Base-by-base conservation (phyloP, 2,888 invertebrate genomes). In the Agonopterix alstromeriana region DNA sequence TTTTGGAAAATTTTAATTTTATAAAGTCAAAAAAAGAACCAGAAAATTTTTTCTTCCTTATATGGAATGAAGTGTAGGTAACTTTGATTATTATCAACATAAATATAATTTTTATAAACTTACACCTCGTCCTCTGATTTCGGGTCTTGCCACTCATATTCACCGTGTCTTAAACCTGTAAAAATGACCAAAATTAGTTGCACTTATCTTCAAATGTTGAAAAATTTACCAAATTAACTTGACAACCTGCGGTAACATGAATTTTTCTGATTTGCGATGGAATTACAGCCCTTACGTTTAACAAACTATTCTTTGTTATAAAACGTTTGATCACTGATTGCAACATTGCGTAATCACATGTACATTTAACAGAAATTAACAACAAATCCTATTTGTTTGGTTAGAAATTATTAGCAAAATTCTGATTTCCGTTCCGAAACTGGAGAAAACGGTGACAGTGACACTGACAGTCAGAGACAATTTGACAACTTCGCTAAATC, bases 71-170 rank as follows among this genome's bases (percentile, higher is more conserved):
- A n/a, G n/a, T n/a, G n/a, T 27, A 27, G 7, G 27, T 27, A 27
- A 27, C 27, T 27, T 27, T 27, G 27, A 27, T 3, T 27, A 27
- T 27, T 7, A 27, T 5, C 27, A 5, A 27, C 5, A 27, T 27
- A 5, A 5, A 27, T 5, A 42, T n/a, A 43, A 35, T 17, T 40
- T n/a, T 12, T 45, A 27, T 27, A 27, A 1, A 90, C 94, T 92
- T 90, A 97, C 97, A 98, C 91, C 91, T 98, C 97, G 62, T 95
- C 95, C 65, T 95, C 94, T 0, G 94, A 93, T 79, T 95, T 95
- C 3, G 98, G 97, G 77, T 98, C 97, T 81, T 96, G 91, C 93
- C 94, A 95, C 87, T 98, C 98, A 77, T 94, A 98, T 84, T 95
- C 95, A n/a, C 95, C 95, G 69, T 94, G 94, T 48, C 61, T 70